Evolutionary conservation across 37 sponge, comb jelly and placozoan genomes (phyloP), one percentile per base, ranked within the genome.

Genomic region (Spongia lamella): DNA sequence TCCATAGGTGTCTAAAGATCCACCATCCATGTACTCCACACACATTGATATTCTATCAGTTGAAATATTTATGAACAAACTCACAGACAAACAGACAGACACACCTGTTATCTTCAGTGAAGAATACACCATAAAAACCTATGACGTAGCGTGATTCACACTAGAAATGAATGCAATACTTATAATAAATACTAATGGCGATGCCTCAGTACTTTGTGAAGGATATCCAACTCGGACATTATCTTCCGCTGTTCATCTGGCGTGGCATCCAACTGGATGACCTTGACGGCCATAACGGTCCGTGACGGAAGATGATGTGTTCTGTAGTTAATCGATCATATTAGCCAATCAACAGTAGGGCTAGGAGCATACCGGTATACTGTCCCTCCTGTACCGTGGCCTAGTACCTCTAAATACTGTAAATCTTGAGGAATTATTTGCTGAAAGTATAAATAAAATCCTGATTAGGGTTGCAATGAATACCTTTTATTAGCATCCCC

Each of bases 1-100:
- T 6, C 83, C 89, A 78, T 91, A 95, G 32, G 38, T 33, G 33
- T 95, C 92, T 35, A 95, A 62, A 7, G 92, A 88, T 3, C 90
- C 94, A 62, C 92, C 92, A 70, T 94, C 95, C 95, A 94, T 90
- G 33, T 90, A 94, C 47, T 95, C 96, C 15, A 92, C 88, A 38
- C 90, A 93, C 16, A 93, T 85, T 9, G 86, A 88, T 63, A 93
- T 93, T 65, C 89, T 84, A 32, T 19, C 30, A 14, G 32, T 25
- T 11, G 21, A 35, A 71, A 13, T 51, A 51, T 43, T 24, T 22
- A 52, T 4, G 2, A 7, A 32, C 27, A 55, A 11, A 53, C 14
- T 39, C 6, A 16, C 34, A 69, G 30, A 39, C 25, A 64, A 4
- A 14, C 6, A 58, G 5, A 58, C 25, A 27, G 60, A 7, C 25